Evolutionary conservation across 2,113 vertebrate genomes (phyloP).

Genomic region (Solenodon paradoxus): DNA sequence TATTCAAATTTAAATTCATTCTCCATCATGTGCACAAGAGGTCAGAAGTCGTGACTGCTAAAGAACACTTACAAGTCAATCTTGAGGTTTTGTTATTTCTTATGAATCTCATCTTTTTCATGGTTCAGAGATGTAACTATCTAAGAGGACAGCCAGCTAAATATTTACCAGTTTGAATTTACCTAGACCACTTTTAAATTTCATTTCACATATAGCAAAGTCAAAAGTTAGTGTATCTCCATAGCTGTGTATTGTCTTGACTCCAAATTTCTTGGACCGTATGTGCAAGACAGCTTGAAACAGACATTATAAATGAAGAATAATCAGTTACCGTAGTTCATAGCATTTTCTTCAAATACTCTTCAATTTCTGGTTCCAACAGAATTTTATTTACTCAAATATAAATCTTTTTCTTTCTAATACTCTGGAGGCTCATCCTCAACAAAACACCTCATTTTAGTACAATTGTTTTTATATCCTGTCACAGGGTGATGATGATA

Average conservation of each 20-base stretch:
- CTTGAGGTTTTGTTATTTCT: conserved; percentile 73
- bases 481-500: conserved; percentile 35
- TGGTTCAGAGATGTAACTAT: conserved; percentile 35
- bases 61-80: conserved; percentile 76
- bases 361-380: conserved; percentile 60
- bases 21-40: conserved; percentile 68
- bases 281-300: conserved; percentile 60
- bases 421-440: not conserved
- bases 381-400: conserved; percentile 47
- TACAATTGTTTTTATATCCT: conserved; percentile 54
- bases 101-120: conserved; percentile 57
- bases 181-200: conserved; percentile 50
- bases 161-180: conserved; percentile 45
- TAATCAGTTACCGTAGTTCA: conserved; percentile 59
- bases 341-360: conserved; percentile 64
- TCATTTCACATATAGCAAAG: conserved; percentile 36
- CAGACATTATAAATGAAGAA: conserved; percentile 57
- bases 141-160: conserved; percentile 42
- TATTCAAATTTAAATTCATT: conserved; percentile 85
- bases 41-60: conserved; percentile 80
- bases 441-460: conserved; percentile 42
- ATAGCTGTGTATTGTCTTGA: conserved; percentile 52
- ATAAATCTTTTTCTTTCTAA: not conserved
- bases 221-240: conserved; percentile 60
- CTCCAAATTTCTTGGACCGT: conserved; percentile 38